Evolutionary conservation across 2,888 invertebrate genomes (phyloP), one percentile per base, ranked within the genome.

Genomic region (Hofmannophila pseudospretella): DNA sequence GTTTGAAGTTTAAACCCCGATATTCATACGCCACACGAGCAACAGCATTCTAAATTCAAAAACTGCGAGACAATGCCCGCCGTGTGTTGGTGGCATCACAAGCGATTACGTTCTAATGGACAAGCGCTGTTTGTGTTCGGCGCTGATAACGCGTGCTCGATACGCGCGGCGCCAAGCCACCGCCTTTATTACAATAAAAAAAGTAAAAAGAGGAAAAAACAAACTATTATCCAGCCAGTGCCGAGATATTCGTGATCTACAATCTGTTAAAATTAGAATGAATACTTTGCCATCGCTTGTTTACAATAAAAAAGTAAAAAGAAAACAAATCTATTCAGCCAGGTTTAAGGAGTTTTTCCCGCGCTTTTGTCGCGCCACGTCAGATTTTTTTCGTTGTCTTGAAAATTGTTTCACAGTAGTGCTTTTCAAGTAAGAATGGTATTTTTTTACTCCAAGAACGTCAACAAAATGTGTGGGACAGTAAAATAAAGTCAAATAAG

Each of bases 61-160:
- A 70, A 67, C 64, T 66, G 71, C 70, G 54, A 73, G 69, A 78
- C 79, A 80, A 79, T 82, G 59, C 65, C 55, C 59, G 70, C 53
- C 67, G 75, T 78, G 79, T 84, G 77, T 85, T 84, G 84, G 84
- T 82, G 84, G 80, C 75, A 71, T 76, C 80, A 74, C 70, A 70
- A 67, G 86, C 87, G 88, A 88, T 88, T 84, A 81, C 68, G 77
- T 85, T 32, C 84, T 88, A 88, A 88, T 88, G 86, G 82, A 86
- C 86, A 86, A 84, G 76, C 78, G 73, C 50, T 86, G 86, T 86
- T 84, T 84, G 85, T 82, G 81, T 84, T 73, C 71, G 66, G 51
- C 42, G 39, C 54, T 56, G 86, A 86, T 86, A 86, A 86, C 69
- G 66, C 59, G 49, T 66, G 72, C 67, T 75, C 70, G 86, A 86